Percentiles rank a stretch among this genome's conserved stretches.
Evolutionary conservation across 1,140 invertebrate species (phyloP).

Genomic region (Agrypnia vestita): DNA sequence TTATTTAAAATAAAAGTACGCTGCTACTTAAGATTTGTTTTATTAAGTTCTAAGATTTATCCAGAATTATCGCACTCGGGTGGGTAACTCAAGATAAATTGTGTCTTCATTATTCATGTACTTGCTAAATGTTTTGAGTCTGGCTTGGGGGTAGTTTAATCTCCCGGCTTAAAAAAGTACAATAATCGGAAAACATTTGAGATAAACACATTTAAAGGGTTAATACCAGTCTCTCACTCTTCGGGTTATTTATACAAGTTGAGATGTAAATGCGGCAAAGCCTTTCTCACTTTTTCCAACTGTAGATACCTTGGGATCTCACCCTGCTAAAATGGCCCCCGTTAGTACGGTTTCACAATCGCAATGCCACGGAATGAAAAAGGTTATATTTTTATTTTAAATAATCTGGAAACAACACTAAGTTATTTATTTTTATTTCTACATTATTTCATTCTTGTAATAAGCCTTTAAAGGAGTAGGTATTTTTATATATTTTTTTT

Average conservation of each 20-base stretch:
- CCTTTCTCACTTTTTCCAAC: neutral
- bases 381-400: too few relatives aligned
- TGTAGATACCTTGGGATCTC: too few relatives aligned
- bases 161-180: neutral
- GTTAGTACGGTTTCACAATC: neutral
- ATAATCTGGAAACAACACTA: too few relatives aligned
- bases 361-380: neutral
- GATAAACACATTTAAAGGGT: constrained; percentile 30
- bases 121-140: too few relatives aligned
- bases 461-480: too few relatives aligned
- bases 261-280: constrained; percentile 18
- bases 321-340: neutral
- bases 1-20: too few relatives aligned
- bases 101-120: too few relatives aligned
- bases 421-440: too few relatives aligned
- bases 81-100: neutral
- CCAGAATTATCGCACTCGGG: neutral
- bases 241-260: constrained; percentile 20
- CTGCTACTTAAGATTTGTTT: too few relatives aligned
- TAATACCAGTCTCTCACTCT: neutral
- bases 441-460: too few relatives aligned
- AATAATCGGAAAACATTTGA: constrained; percentile 6
- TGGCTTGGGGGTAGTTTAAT: too few relatives aligned
- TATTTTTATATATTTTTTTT: too few relatives aligned
- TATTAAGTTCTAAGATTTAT: neutral